These are phyloP conservation scores for Platyscelio sp. DNA, from an alignment of 2,888 invertebrate genomes.

Conservation along the genomic window DNA sequence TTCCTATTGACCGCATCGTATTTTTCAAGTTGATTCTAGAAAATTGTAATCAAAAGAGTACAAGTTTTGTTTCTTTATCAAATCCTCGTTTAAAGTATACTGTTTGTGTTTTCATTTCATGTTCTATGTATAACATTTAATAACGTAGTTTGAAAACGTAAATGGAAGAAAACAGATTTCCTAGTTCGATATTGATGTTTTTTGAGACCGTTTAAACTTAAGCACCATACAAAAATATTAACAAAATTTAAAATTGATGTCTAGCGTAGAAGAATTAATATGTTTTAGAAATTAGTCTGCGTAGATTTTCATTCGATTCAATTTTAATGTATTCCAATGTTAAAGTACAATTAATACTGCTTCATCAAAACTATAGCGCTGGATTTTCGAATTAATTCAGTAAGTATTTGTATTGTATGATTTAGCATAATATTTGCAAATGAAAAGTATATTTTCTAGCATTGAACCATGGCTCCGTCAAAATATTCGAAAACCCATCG, in stretches of 20 bases:
- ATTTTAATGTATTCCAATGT: slow-evolving; percentile 32
- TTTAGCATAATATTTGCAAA: not conserved
- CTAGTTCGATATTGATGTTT: slow-evolving; percentile 75
- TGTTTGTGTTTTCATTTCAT: too few species aligned
- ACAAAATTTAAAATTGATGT: slow-evolving; percentile 54
- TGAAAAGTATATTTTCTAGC: slow-evolving; percentile 20
- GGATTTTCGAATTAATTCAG: not conserved
- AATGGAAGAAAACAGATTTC: slow-evolving; percentile 61
- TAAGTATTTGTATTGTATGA: slow-evolving; percentile 33
- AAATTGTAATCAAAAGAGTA: slow-evolving; percentile 46
- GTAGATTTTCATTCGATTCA: slow-evolving; percentile 49
- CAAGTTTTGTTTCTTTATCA: too few species aligned
- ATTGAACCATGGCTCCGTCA: not conserved
- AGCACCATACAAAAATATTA: slow-evolving; percentile 26
- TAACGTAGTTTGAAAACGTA: too few species aligned
- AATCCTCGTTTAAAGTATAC: too few species aligned
- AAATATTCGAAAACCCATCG: slow-evolving; percentile 11
- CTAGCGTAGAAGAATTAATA: slow-evolving; percentile 46
- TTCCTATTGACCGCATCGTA: slow-evolving; percentile 76
- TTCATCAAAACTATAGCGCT: not conserved
- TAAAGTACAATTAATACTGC: not conserved
- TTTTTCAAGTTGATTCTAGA: slow-evolving; percentile 18
- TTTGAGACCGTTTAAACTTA: slow-evolving; percentile 41
- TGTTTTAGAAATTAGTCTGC: slow-evolving; percentile 40
- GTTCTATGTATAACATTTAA: too few species aligned